Conservation (phyloP, 1,140 invertebrate species). For the Solen grandis region DNA sequence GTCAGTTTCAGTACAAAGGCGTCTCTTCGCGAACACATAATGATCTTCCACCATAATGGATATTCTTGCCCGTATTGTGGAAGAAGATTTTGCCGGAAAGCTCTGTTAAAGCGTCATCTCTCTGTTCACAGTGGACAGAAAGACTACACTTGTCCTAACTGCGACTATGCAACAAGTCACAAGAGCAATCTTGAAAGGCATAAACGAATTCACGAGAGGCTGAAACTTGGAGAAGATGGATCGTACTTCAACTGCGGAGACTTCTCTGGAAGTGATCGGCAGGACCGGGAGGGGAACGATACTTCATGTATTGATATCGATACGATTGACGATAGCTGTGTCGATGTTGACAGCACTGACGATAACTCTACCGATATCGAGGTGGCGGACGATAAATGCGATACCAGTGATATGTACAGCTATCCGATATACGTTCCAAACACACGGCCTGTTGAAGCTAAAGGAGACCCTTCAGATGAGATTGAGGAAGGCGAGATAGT, state of each 20-base stretch:
- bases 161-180: constrained; percentile 82
- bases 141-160: constrained; percentile 81
- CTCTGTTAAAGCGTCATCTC: constrained; percentile 82
- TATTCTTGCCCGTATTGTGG: constrained; percentile 81
- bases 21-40: constrained; percentile 80
- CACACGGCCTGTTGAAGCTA: background rate
- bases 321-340: constrained; percentile 31
- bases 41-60: constrained; percentile 80
- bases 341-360: constrained; percentile 41
- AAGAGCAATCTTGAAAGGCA: constrained; percentile 83
- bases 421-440: constrained; percentile 36
- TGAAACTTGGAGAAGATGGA: constrained; percentile 64
- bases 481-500: background rate
- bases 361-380: constrained; percentile 43
- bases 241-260: constrained; percentile 29
- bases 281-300: constrained; percentile 37
- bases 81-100: constrained; percentile 81
- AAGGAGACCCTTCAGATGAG: background rate
- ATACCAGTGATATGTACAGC: constrained; percentile 15
- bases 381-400: constrained; percentile 33
- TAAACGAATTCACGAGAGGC: constrained; percentile 76
- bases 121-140: constrained; percentile 81
- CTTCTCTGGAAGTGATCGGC: constrained; percentile 30
- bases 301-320: constrained; percentile 25
- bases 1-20: constrained; percentile 80